phyloP scores from a whole-genome alignment of 2,113 vertebrate species.

The Neoarius graeffei region DNA sequence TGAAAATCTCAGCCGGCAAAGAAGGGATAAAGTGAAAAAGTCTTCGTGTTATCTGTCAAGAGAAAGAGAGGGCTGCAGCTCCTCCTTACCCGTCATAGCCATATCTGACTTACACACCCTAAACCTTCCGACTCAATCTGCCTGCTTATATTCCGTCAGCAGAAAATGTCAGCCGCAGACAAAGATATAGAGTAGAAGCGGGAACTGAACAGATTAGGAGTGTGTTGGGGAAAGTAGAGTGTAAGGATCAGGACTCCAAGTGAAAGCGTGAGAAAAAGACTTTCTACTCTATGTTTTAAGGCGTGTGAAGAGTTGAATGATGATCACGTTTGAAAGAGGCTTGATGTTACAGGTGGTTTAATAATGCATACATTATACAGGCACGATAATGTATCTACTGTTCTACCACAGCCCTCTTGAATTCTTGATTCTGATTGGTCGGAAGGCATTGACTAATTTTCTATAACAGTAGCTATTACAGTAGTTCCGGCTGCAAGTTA shows the following conservation, averaged over 20 bases:
- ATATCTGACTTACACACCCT: slow-evolving; percentile 16
- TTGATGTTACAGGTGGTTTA: not conserved
- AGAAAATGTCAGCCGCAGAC: not conserved
- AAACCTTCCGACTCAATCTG: slow-evolving; percentile 36
- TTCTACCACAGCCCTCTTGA: not conserved
- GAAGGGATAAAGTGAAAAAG: slow-evolving; percentile 35
- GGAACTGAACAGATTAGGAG: not conserved
- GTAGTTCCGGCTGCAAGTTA: not conserved
- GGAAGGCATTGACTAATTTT: not conserved
- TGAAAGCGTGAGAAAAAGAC: not conserved
- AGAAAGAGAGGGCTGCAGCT: not conserved
- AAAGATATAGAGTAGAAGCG: slow-evolving; percentile 2
- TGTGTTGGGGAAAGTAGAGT: not conserved
- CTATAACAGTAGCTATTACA: not conserved
- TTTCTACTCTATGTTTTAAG: not conserved
- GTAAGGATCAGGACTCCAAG: not conserved
- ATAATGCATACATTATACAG: not conserved
- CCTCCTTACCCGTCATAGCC: slow-evolving; percentile 9
- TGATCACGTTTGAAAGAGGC: not conserved
- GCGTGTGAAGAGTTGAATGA: not conserved
- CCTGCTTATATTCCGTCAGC: slow-evolving; percentile 21
- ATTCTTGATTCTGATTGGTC: slow-evolving; percentile 1
- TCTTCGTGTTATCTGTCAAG: slow-evolving; percentile 17
- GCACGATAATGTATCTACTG: not conserved
- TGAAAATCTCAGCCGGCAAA: slow-evolving; percentile 25